These are phyloP conservation scores for Dascillus cervinus DNA, from an alignment of 2,888 invertebrate genomes.

Conservation along the genomic window DNA sequence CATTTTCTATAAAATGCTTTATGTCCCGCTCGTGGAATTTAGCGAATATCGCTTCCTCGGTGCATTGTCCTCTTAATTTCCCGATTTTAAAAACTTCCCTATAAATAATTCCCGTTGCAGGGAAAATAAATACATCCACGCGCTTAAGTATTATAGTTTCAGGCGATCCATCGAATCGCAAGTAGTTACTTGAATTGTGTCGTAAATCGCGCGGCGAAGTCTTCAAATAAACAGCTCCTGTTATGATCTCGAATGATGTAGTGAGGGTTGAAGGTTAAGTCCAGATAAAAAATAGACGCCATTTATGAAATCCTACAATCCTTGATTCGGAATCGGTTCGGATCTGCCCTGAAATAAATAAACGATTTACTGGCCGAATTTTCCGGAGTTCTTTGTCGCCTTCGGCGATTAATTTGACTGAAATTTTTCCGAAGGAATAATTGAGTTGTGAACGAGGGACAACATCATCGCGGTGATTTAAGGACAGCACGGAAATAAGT, in stretches of 20 bases:
- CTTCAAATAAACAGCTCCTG: constrained; percentile 14
- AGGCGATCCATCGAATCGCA: constrained; percentile 10
- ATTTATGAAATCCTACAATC: constrained; percentile 17
- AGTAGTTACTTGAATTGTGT: constrained; percentile 12
- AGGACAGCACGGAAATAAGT: too few species aligned
- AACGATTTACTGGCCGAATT: too few species aligned
- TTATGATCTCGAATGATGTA: constrained; percentile 17
- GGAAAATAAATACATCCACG: constrained; percentile 5
- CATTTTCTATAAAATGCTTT: constrained; percentile 44
- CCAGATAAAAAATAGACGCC: constrained; percentile 16
- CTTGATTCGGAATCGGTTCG: constrained; percentile 15
- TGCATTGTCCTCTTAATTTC: not conserved
- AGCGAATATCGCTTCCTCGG: not conserved
- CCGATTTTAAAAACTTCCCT: not conserved
- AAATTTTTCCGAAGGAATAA: too few species aligned
- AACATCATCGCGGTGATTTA: too few species aligned
- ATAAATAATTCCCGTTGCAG: constrained; percentile 7
- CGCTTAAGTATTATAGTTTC: constrained; percentile 8
- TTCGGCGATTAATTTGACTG: too few species aligned
- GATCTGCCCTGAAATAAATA: constrained; percentile 17
- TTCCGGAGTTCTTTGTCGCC: too few species aligned
- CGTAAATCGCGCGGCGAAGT: constrained; percentile 15
- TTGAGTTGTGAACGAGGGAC: too few species aligned
- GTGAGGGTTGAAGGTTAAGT: constrained; percentile 15
- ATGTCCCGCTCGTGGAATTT: constrained; percentile 7